Evolutionary conservation across 2,113 vertebrate genomes (phyloP).

Genomic region (Paratilapia polleni): DNA sequence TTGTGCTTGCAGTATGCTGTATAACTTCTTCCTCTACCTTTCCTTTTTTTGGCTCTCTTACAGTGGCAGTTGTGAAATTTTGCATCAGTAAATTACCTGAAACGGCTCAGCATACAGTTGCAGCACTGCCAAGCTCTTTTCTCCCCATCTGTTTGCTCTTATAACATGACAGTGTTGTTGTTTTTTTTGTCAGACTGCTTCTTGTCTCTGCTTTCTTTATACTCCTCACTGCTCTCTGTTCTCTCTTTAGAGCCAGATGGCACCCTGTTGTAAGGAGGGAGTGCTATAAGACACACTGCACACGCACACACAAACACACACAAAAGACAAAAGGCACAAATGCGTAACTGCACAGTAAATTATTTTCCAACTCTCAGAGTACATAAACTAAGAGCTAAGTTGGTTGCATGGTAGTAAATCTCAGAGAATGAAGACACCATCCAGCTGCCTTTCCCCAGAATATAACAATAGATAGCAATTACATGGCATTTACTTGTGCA

Average conservation of each 20-base stretch:
- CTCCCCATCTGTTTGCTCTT: neutral
- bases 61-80: neutral
- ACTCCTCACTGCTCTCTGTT: constrained; percentile 7
- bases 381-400: neutral
- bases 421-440: neutral
- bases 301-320: neutral
- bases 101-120: neutral
- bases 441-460: neutral
- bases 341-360: neutral
- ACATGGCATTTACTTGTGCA: neutral
- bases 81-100: neutral
- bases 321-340: neutral
- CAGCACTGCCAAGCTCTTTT: neutral
- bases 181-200: neutral
- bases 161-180: neutral
- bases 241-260: constrained; percentile 19
- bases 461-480: neutral
- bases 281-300: neutral
- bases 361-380: neutral
- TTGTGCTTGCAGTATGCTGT: neutral
- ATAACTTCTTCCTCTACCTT: neutral
- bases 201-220: constrained; percentile 6
- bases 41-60: neutral
- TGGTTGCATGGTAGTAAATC: neutral
- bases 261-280: neutral